These are phyloP conservation scores for Hephaestus fuliginosus DNA, from an alignment of 2,797 vertebrate species.

Conservation along the genomic window DNA sequence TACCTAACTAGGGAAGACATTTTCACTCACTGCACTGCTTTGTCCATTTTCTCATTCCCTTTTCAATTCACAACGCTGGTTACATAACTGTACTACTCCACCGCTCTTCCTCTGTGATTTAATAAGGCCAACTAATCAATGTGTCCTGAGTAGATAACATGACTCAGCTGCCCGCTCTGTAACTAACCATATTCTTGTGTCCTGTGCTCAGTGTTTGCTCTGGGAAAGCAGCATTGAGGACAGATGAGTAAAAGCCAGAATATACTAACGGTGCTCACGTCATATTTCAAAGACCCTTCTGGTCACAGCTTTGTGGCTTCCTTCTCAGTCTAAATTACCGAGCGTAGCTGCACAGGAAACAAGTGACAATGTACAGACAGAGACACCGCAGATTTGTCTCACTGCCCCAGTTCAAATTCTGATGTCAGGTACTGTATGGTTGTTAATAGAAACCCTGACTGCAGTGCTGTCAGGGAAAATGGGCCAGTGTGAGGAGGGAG, in stretches of 20 bases:
- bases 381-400: conserved; percentile 12
- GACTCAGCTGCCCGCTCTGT: conserved; percentile 66
- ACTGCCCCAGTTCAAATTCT: neutral
- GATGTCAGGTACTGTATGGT: neutral
- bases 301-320: neutral
- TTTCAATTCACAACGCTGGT: conserved; percentile 72
- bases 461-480: neutral
- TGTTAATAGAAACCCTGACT: neutral
- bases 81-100: conserved; percentile 85
- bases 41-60: conserved; percentile 67
- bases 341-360: conserved; percentile 6
- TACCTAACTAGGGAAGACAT: conserved; percentile 55
- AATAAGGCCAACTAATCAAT: conserved; percentile 77
- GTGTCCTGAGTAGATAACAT: conserved; percentile 74
- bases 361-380: neutral
- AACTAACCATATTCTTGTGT: conserved; percentile 47
- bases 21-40: conserved; percentile 59
- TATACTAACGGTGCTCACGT: neutral
- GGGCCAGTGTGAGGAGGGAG: neutral
- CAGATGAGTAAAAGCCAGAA: conserved; percentile 1
- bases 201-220: conserved; percentile 31
- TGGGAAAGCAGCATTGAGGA: conserved; percentile 19
- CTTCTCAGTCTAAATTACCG: neutral
- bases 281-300: neutral
- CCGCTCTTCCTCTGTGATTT: conserved; percentile 72